Evolutionary conservation across 2,797 vertebrate species (phyloP).

Genomic region (Platalea minor): DNA sequence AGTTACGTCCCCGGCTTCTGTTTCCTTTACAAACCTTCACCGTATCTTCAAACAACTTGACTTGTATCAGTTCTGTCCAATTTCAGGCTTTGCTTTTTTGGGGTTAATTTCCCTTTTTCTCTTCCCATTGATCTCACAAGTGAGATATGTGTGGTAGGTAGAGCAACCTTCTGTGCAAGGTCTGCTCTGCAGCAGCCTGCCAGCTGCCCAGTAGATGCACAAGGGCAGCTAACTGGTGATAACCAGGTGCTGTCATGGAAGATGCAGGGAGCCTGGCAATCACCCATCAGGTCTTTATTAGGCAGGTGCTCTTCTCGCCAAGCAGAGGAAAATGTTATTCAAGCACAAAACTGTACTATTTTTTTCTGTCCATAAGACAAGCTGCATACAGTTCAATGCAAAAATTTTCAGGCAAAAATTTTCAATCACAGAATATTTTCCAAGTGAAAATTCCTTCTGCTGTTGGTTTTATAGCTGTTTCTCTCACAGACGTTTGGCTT

Average conservation of each 20-base stretch:
- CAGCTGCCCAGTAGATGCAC: neutral
- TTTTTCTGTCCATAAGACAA: neutral
- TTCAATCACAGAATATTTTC: neutral
- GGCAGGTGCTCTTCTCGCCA: neutral
- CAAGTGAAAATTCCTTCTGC: neutral
- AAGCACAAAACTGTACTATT: neutral
- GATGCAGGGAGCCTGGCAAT: neutral
- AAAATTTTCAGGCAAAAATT: neutral
- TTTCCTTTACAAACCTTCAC: neutral
- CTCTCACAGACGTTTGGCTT: neutral
- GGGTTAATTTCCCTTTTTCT: neutral
- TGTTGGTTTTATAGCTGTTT: neutral
- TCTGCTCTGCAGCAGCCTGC: neutral
- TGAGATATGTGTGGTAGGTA: neutral
- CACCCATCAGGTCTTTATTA: neutral
- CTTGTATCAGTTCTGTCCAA: neutral
- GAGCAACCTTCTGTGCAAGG: neutral
- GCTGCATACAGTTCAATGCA: neutral
- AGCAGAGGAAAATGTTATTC: neutral
- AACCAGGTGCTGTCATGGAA: neutral
- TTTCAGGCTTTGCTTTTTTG: neutral
- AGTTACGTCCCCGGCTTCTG: accelerated
- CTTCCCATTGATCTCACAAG: neutral
- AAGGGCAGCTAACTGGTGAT: neutral
- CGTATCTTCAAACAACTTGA: neutral